Base-by-base conservation (phyloP, 2,113 vertebrate genomes). In the Scomber colias region DNA sequence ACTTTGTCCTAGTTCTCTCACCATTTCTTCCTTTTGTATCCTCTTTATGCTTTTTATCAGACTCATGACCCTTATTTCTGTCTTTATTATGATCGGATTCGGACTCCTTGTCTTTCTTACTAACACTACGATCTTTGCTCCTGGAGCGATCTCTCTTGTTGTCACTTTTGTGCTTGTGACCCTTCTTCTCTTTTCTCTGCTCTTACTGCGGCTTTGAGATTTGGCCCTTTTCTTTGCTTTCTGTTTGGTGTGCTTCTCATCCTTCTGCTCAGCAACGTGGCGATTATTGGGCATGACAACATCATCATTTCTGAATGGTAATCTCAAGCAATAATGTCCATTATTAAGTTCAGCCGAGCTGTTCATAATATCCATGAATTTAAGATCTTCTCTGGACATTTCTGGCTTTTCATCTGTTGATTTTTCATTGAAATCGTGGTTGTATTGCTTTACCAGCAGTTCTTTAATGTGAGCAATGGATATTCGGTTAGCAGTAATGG, bases 121-220 rank as follows among this genome's bases (percentile, higher is more conserved):
- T 59, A 50, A 40, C 53, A 15, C 94, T 94, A 80, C 91, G 91
- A 55, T 97, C 97, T 94, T 94, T 96, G 77, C 96, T 98, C 74
- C 92, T 94, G 24, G 97, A 97, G 24, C 83, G 85, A 69, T 94
- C 94, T 68, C 94, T 95, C 46, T 94, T 95, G 30, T 95, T 90
- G 62, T 96, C 83, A 55, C 81, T 77, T 77, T 80, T 95, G 31
- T 92, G 86, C 95, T 96, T 94, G 85, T 96, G 87, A 87, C 93
- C 71, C 90, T 93, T 95, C 46, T 97, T 96, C 86, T 91, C 83
- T 95, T 97, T 50, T 98, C 98, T 92, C 95, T 94, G 93, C 98
- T 99, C 90, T 96, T 97, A 88, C 97, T 99, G 80, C 95, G 97
- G 81, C 98, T 98, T 87, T 91, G 95, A 79, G 96, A 97, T 85